Conservation (phyloP, 2,888 invertebrate species). For the Patella pellucida region DNA sequence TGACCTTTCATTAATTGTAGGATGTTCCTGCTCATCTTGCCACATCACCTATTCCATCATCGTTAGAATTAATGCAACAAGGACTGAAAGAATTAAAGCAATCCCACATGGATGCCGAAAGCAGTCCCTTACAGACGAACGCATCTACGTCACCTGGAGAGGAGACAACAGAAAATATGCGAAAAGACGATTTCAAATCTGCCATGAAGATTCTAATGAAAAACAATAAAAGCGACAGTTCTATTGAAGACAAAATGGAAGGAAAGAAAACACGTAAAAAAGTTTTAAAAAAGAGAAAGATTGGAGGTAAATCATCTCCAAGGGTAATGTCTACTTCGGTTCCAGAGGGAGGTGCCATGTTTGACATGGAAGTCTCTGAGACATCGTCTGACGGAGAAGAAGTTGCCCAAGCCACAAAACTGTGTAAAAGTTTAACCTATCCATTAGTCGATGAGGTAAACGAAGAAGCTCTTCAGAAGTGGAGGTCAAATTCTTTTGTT, state of each 20-base stretch:
- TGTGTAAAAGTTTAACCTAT: conserved; percentile 35
- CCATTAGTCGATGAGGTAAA: conserved; percentile 18
- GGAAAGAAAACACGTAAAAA: conserved; percentile 37
- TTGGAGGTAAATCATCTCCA: conserved; percentile 25
- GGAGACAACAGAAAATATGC: conserved; percentile 3
- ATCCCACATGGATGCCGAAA: conserved; percentile 6
- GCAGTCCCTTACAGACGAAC: conserved; percentile 10
- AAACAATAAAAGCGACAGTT: conserved; percentile 37
- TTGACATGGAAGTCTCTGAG: conserved; percentile 58
- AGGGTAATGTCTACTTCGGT: conserved; percentile 35
- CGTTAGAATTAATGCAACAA: conserved; percentile 49
- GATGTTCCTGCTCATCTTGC: conserved; percentile 86
- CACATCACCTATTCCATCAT: conserved; percentile 89
- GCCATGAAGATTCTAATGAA: conserved; percentile 16
- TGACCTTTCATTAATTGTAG: conserved; percentile 26
- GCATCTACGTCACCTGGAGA: not conserved
- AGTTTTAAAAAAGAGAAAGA: conserved; percentile 43
- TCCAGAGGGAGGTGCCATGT: conserved; percentile 54
- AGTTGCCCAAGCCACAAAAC: conserved; percentile 36
- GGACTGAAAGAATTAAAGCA: conserved; percentile 56
- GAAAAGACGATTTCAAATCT: not conserved
- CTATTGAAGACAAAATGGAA: conserved; percentile 32
- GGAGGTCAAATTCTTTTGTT: conserved; percentile 26
- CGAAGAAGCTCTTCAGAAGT: not conserved
- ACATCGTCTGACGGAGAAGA: conserved; percentile 61